phyloP scores from a whole-genome alignment of 2,113 vertebrate genomes.

The Plotosus lineatus region DNA sequence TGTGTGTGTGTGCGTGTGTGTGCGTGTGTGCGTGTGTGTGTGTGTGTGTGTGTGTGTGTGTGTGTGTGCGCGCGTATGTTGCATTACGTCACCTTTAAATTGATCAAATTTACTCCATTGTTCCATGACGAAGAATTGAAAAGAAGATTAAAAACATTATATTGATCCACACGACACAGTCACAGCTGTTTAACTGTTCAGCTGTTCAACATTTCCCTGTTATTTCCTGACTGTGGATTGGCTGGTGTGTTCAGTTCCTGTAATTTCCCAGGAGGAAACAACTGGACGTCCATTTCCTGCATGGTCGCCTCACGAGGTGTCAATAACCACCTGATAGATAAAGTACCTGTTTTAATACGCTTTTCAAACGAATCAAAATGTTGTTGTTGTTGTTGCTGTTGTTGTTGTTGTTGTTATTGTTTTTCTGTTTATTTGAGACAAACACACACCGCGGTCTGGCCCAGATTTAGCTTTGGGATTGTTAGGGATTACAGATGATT shows the following conservation, averaged over 20 bases:
- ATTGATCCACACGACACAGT: too few species aligned
- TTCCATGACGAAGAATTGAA: neutral
- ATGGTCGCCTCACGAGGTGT: too few species aligned
- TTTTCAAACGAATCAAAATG: too few species aligned
- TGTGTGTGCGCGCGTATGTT: conserved; percentile 6
- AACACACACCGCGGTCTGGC: neutral
- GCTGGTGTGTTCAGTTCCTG: neutral
- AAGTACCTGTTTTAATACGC: too few species aligned
- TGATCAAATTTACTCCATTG: neutral
- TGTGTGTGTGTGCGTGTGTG: too few species aligned
- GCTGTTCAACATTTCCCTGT: neutral
- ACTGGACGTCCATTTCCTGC: too few species aligned
- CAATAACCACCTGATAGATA: too few species aligned
- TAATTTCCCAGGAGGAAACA: neutral
- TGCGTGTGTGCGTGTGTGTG: conserved; percentile 37
- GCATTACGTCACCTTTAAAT: conserved; percentile 2
- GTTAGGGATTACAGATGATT: neutral
- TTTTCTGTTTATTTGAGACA: neutral
- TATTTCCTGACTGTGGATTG: neutral
- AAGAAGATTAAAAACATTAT: neutral
- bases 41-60: conserved; percentile 32
- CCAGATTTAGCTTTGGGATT: neutral
- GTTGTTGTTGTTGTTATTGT: too few species aligned
- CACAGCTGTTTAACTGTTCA: neutral
- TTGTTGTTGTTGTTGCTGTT: too few species aligned